Evolutionary conservation across 2,113 vertebrate species (phyloP), one percentile per base, ranked within the genome.

Genomic region (Sclerurus mexicanus): DNA sequence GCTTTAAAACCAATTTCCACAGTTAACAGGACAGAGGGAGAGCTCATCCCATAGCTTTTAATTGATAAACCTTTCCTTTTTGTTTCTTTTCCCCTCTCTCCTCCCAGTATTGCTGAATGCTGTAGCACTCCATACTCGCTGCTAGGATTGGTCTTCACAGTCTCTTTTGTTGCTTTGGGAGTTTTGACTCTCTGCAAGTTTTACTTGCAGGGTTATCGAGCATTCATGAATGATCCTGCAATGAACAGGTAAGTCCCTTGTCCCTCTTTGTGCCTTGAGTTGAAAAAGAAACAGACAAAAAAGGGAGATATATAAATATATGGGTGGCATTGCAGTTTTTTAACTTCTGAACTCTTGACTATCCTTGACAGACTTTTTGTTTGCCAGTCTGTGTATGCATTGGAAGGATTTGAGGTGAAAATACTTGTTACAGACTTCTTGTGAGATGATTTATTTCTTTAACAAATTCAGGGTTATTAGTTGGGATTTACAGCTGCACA

Each of bases 161-260:
- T 99, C 71, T 99, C 99, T 42, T 99, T 99, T 83, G 98, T 99
- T 53, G 99, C 99, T 44, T 96, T 99, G 98, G 99, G 99, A 49
- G 99, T 99, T 91, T 97, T 99, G 92, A 99, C 99, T 6, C 99
- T 99, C 95, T 99, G 99, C 99, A 99, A 99, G 98, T 99, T 99
- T 96, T 99, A 99, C 98, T 97, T 99, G 95, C 99, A 99, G 91
- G 99, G 99, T 67, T 99, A 99, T 89, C 97, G 99, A 72, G 99
- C 99, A 4, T 99, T 99, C 95, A 99, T 99, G 98, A 99, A 99
- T 42, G 99, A 99, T 97, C 99, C 99, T 90, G 98, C 99, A 95
- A 99, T 99, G 99, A 99, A 99, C 93, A 98, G 99, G 99, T 99
- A 68, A 94, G 95, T 78, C 66, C 42, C 24, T 94, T 1, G 95